These are phyloP conservation scores for Sebastes matsubarae DNA, from an alignment of 2,797 vertebrate genomes.

Conservation along the genomic window DNA sequence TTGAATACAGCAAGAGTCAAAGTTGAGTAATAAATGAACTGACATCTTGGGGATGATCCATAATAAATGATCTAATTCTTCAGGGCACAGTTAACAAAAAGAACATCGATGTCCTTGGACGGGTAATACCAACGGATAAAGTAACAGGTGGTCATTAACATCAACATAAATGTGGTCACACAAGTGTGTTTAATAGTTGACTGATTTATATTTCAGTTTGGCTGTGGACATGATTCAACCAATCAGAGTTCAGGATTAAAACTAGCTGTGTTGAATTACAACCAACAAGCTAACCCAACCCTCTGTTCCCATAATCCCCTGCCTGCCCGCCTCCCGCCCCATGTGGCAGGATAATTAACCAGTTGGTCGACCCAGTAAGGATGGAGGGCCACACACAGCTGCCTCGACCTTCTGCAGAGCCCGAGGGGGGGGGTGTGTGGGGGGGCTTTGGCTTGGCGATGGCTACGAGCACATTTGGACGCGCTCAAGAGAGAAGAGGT, in stretches of 20 bases:
- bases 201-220: not conserved
- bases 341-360: conserved; percentile 56
- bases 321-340: conserved; percentile 14
- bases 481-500: conserved; percentile 19
- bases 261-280: conserved; percentile 10
- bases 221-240: not conserved
- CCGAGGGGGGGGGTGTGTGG: not conserved
- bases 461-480: conserved; percentile 13
- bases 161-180: not conserved
- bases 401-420: conserved; percentile 32
- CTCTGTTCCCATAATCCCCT: conserved; percentile 25
- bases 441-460: conserved; percentile 25
- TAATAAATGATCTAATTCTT: not conserved
- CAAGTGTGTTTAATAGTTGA: not conserved
- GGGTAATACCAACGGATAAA: not conserved
- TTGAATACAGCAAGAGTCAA: not conserved
- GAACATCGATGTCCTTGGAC: not conserved
- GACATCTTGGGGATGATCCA: not conserved
- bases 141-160: not conserved
- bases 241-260: conserved; percentile 20
- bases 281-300: not conserved
- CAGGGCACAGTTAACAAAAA: not conserved
- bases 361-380: conserved; percentile 39
- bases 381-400: conserved; percentile 65
- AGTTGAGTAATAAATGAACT: not conserved